Conservation (phyloP, 2,797 vertebrate species). For the Simalia tracyae region DNA sequence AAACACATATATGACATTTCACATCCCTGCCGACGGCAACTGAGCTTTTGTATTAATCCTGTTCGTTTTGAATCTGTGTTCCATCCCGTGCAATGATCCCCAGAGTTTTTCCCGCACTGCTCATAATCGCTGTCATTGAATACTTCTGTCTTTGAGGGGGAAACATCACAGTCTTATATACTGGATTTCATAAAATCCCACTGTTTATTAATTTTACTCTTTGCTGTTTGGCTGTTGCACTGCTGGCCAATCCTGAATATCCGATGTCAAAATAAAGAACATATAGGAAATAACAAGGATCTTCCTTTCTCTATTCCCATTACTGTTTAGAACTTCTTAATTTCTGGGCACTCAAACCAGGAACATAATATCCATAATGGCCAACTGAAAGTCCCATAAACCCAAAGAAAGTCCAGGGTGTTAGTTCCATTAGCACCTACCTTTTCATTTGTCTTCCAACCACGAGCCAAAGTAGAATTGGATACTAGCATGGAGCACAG, state of each 20-base stretch:
- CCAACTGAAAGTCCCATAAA: background rate
- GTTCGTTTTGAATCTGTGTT: background rate
- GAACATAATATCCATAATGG: background rate
- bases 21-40: background rate
- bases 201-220: background rate
- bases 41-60: background rate
- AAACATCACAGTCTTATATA: background rate
- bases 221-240: background rate
- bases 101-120: background rate
- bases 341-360: background rate
- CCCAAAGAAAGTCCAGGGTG: background rate
- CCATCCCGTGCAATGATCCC: background rate
- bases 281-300: background rate
- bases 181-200: background rate
- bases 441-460: slow-evolving; percentile 65
- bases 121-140: background rate
- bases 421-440: slow-evolving; percentile 51
- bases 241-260: background rate
- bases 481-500: slow-evolving; percentile 47
- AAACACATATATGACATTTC: background rate
- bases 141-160: background rate
- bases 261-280: background rate
- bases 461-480: slow-evolving; percentile 44
- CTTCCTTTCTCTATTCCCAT: background rate
- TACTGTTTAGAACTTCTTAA: background rate